Base-by-base conservation (phyloP, 1,140 invertebrate genomes). In the Zaprionus taronus region DNA sequence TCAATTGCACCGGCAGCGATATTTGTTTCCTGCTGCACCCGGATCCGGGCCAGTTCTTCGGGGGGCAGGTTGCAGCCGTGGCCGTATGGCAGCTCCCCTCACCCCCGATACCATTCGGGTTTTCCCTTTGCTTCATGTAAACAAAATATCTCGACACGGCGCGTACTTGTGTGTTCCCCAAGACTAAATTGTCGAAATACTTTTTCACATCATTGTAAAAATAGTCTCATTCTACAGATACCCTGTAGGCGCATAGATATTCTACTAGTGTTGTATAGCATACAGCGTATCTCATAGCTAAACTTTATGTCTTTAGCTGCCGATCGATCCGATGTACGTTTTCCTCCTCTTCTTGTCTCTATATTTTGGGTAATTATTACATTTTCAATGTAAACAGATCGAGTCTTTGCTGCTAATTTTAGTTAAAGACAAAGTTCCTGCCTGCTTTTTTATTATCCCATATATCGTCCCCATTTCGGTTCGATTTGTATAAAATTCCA, bases 281-380 rank as follows among this genome's bases (percentile, higher is more conserved):
- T 51, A 51, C 47, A 51, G 47, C 47, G 47, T 24, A 51, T 51
- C 47, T 51, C 22, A 5, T 51, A 24, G 47, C n/a, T n/a, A 17
- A 17, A 9, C 7, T n/a, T 61, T 47, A 62, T 66, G 72, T 57
- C 7, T n/a, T 49, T 47, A 17, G n/a, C 41, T 47, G n/a, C 47
- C 47, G 4, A 51, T 51, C 47, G 47, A 24, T 22, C 9, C 20
- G 20, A 24, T 51, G 47, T 49, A 65, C 22, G 38, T 31, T 56
- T 66, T 28, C 44, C 6, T 58, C 22, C 28, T 44, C 36, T 28
- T 55, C 36, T 56, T 28, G 20, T 64, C 51, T 58, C 56, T 55
- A 44, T 75, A 49, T 68, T 77, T 73, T 73, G 71, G 82, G 67
- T 85, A 86, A 81, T 86, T 85, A 85, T 85, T 85, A 85, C 83